Base-by-base conservation (phyloP, 2,888 invertebrate genomes). In the Stegophylla sp. region DNA sequence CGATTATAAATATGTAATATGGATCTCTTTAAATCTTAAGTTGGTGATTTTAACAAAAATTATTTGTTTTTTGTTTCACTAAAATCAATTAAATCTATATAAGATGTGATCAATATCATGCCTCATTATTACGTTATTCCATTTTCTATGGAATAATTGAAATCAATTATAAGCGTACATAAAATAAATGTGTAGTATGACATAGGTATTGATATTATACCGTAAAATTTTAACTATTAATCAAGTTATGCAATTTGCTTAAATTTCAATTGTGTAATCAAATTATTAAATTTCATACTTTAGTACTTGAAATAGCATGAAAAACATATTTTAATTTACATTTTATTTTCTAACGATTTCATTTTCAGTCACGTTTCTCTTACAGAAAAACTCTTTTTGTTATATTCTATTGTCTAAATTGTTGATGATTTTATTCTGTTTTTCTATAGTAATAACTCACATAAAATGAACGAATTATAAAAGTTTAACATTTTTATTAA, bases 401-500 rank as follows among this genome's bases (percentile, higher is more conserved):
- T 48, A 3, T 12, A 48, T 28, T 67, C n/a, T 67, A 26, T 51
- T 34, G 48, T 69, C 69, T 34, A 53, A 41, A 71, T 53, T 20
- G 48, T 71, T 71, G 34, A 53, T 41, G 23, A 41, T 71, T 53
- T 34, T 13, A 34, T 51, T 69, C 53, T n/a, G 20, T 48, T 67
- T 71, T 53, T 53, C 34, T 41, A 53, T 71, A 53, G 20, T 71
- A 10, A 71, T 23, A 23, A 9, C 26, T 51, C 26, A 51, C 20
- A 20, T 71, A 53, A 41, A 71, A 69, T 48, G 12, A 71, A 53
- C 13, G 15, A 53, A 34, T 53, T 41, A 53, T 34, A 66, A 69
- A 34, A 34, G 28, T 71, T 71, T 71, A 20, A 71, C 51, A 7
- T 53, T 71, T 71, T 53, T 53, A 51, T 51, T 53, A 34, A 48